Base-by-base conservation (phyloP, 2,888 invertebrate genomes). In the Osedax frankpressi region DNA sequence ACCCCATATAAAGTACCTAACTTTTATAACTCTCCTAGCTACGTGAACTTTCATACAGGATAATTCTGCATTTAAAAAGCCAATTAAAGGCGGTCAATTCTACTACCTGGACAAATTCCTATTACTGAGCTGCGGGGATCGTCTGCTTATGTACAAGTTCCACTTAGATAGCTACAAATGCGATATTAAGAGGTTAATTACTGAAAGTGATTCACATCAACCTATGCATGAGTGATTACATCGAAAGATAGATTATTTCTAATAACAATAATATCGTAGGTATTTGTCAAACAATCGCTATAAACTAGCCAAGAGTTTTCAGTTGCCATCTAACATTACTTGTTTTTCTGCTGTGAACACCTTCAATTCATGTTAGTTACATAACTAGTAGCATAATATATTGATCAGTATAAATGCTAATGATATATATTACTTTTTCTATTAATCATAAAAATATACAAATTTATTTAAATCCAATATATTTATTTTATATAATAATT, bases 31-130 rank as follows among this genome's bases (percentile, higher is more conserved):
- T n/a, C n/a, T n/a, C n/a, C n/a, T n/a, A n/a, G n/a, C n/a, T n/a
- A n/a, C n/a, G n/a, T n/a, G n/a, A n/a, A n/a, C n/a, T 6, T 19
- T 44, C 44, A 65, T 75, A 29, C 75, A 79, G 77, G 75, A 74
- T 6, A 80, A 81, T 75, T 76, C 76, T 14, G 30, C 72, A 1
- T 83, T 81, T 74, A 74, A 76, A n/a, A 81, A 81, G 73, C 80
- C 80, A 68, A 78, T 84, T n/a, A 79, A 77, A 28, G 77, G 75
- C 77, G 81, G 79, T 11, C 81, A 82, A 78, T 84, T 84, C 75
- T 84, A 81, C 75, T 84, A 82, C 76, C 78, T 84, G 79, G 83
- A 84, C 76, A 81, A 82, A 74, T 84, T 84, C 75, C 78, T 84
- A 25, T 74, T 84, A 2, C 28, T 83, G 60, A 78, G 80, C 29